Conservation (phyloP, 2,888 invertebrate genomes). For the Scrobipalpa costella region DNA sequence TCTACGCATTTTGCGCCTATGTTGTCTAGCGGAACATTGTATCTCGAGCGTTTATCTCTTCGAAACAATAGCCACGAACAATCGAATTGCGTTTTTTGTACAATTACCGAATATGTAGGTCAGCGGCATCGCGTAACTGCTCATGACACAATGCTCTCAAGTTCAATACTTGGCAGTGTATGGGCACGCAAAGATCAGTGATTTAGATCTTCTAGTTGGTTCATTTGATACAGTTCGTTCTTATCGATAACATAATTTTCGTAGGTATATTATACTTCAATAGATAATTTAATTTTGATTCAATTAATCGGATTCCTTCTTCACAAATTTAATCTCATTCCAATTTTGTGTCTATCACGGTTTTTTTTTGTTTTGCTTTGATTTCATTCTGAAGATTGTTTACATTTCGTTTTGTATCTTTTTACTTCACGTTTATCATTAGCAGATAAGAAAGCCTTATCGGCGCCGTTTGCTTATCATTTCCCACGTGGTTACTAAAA, state of each 20-base stretch:
- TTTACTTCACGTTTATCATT: too few species aligned
- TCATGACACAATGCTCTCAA: constrained; percentile 64
- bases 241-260: neutral
- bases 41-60: neutral
- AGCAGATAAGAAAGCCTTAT: too few species aligned
- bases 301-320: too few species aligned
- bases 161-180: constrained; percentile 57
- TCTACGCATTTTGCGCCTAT: constrained; percentile 10
- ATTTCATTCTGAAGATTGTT: too few species aligned
- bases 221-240: neutral
- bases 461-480: too few species aligned
- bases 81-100: constrained; percentile 54
- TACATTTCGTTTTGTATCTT: too few species aligned
- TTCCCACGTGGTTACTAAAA: neutral
- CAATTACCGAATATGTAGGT: constrained; percentile 62
- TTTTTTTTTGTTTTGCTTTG: too few species aligned
- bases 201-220: constrained; percentile 1
- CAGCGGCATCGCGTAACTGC: constrained; percentile 69
- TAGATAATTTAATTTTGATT: too few species aligned
- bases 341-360: too few species aligned
- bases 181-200: constrained; percentile 32
- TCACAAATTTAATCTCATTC: too few species aligned
- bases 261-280: neutral
- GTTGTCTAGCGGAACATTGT: neutral
- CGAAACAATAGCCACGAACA: constrained; percentile 32